Evolutionary conservation across 1,140 invertebrate genomes (phyloP).

Genomic region (Drosophila sulfurigaster): DNA sequence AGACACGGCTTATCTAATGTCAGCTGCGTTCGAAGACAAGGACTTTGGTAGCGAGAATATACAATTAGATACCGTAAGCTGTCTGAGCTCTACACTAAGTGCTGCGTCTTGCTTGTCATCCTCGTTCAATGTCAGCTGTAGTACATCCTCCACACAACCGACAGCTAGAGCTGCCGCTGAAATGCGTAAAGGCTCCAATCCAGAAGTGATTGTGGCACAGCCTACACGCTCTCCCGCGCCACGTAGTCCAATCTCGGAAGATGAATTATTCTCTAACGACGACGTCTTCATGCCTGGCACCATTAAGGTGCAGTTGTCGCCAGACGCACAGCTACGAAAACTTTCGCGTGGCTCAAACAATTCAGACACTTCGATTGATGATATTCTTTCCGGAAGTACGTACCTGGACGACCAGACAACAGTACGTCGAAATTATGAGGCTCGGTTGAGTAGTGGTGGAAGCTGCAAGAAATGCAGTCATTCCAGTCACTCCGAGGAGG

Average conservation of each 20-base stretch:
- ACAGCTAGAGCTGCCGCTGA: slow-evolving; percentile 44
- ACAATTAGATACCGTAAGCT: slow-evolving; percentile 84
- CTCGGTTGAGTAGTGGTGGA: slow-evolving; percentile 84
- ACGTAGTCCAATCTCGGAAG: slow-evolving; percentile 88
- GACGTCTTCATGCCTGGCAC: slow-evolving; percentile 88
- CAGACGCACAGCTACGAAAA: slow-evolving; percentile 86
- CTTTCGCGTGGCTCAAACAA: slow-evolving; percentile 88
- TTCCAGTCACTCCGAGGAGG: slow-evolving; percentile 89
- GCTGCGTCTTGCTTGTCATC: slow-evolving; percentile 86
- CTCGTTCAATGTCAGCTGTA: slow-evolving; percentile 80
- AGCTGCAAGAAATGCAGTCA: slow-evolving; percentile 87
- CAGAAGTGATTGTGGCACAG: slow-evolving; percentile 86
- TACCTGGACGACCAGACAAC: slow-evolving; percentile 83
- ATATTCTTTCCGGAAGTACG: slow-evolving; percentile 86
- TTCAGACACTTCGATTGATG: slow-evolving; percentile 88
- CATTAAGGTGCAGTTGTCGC: slow-evolving; percentile 86
- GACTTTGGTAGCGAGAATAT: slow-evolving; percentile 74
- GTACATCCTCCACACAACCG: slow-evolving; percentile 69
- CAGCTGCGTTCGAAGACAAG: slow-evolving; percentile 74
- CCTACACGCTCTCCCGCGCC: slow-evolving; percentile 86
- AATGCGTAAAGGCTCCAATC: slow-evolving; percentile 63
- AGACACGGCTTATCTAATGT: slow-evolving; percentile 83
- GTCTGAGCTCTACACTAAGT: slow-evolving; percentile 86
- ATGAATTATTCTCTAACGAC: slow-evolving; percentile 88
- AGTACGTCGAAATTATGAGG: slow-evolving; percentile 76